phyloP scores from a whole-genome alignment of 2,797 vertebrate species.

The Glossophaga mutica region DNA sequence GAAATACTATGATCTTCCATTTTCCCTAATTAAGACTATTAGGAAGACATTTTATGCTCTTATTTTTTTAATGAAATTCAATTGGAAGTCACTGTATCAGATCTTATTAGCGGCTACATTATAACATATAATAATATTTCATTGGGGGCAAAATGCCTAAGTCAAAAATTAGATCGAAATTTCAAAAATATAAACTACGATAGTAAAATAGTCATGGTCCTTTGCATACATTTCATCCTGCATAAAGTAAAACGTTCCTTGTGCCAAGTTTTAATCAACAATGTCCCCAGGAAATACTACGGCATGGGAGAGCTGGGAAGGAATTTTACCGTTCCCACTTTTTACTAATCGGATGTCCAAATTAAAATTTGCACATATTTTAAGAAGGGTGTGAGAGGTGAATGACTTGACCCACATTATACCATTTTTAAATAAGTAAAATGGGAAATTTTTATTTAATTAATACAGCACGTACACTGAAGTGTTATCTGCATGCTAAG shows the following conservation, averaged over 20 bases:
- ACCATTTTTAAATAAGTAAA: neutral
- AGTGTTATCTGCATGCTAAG: neutral
- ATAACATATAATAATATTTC: constrained; percentile 81
- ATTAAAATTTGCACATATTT: constrained; percentile 19
- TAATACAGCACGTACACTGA: neutral
- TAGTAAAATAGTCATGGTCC: constrained; percentile 69
- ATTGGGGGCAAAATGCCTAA: constrained; percentile 71
- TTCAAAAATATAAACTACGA: constrained; percentile 79
- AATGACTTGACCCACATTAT: neutral
- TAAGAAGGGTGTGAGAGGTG: neutral
- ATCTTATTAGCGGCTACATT: constrained; percentile 84
- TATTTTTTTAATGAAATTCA: constrained; percentile 85
- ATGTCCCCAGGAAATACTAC: constrained; percentile 29
- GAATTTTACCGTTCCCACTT: neutral
- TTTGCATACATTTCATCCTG: constrained; percentile 73
- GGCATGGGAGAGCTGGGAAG: neutral
- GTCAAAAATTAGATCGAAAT: constrained; percentile 78
- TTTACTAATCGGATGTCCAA: neutral
- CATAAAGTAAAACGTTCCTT: constrained; percentile 75
- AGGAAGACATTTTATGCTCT: constrained; percentile 82
- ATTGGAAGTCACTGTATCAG: constrained; percentile 84
- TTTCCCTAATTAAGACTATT: constrained; percentile 87
- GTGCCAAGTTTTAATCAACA: constrained; percentile 65
- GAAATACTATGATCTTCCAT: constrained; percentile 84
- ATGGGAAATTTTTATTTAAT: neutral